Percentiles rank a stretch among this genome's conserved stretches.
phyloP scores from a whole-genome alignment of 1,140 invertebrate genomes.

The Venturia canescens region DNA sequence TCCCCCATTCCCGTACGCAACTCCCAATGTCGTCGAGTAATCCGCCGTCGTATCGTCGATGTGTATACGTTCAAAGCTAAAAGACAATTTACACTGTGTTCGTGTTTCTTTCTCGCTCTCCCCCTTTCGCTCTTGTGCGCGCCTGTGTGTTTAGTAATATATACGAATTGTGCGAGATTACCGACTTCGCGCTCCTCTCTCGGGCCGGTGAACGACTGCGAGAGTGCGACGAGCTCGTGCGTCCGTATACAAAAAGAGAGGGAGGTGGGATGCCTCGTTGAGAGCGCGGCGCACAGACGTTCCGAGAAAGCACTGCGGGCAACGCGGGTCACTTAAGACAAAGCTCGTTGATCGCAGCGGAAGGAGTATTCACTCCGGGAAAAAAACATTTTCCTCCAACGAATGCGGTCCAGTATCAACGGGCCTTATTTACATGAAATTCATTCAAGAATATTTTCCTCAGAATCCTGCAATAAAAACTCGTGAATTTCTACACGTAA shows the following conservation, averaged over 20 bases:
- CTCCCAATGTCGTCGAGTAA: constrained; percentile 52
- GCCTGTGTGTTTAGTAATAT: constrained; percentile 12
- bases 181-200: constrained; percentile 2
- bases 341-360: background rate
- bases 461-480: too few species aligned
- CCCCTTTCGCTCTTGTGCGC: background rate
- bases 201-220: constrained; percentile 22
- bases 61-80: background rate
- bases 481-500: too few species aligned
- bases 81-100: background rate
- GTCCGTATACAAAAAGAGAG: background rate
- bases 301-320: background rate
- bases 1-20: constrained; percentile 40
- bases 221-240: constrained; percentile 19
- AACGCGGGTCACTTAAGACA: background rate
- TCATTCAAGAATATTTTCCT: too few species aligned
- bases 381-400: background rate
- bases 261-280: constrained; percentile 2
- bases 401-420: too few species aligned
- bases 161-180: constrained; percentile 22
- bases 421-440: too few species aligned
- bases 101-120: too few species aligned
- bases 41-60: constrained; percentile 16
- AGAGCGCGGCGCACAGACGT: background rate
- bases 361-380: background rate